phyloP scores from a whole-genome alignment of 1,140 invertebrate species.

The Atopsyche davidsoni region DNA sequence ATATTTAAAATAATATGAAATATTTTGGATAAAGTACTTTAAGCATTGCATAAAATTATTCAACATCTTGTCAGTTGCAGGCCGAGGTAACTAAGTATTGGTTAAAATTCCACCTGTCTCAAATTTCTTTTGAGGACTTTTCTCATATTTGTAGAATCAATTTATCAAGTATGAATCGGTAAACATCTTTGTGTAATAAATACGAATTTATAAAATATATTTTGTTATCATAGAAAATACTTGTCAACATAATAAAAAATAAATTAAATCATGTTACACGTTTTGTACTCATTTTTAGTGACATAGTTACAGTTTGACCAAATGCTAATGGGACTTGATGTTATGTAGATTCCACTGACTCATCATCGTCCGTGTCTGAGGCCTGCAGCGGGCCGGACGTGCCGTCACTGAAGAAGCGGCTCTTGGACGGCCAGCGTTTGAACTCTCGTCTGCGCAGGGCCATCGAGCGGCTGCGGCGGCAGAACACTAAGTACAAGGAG shows the following conservation, averaged over 20 bases:
- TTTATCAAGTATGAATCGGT: no score
- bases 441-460: conserved; percentile 14
- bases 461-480: conserved; percentile 9
- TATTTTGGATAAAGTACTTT: no score
- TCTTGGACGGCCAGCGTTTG: conserved; percentile 12
- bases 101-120: no score
- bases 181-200: no score
- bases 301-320: background rate
- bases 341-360: background rate
- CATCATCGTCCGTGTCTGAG: background rate
- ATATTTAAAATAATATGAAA: no score
- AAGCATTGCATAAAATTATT: no score
- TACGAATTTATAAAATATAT: background rate
- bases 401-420: conserved; percentile 8
- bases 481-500: conserved; percentile 10
- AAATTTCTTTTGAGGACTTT: no score
- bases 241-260: background rate
- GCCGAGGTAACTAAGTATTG: no score
- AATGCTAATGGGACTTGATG: background rate
- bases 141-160: no score
- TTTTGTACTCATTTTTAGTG: background rate
- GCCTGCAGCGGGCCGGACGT: background rate
- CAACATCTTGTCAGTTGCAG: no score
- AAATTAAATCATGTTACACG: background rate
- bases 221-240: background rate